These are phyloP conservation scores for Lycopodina hypogea DNA, from an alignment of 37 sponge, comb jelly and placozoan species.

Conservation along the genomic window DNA sequence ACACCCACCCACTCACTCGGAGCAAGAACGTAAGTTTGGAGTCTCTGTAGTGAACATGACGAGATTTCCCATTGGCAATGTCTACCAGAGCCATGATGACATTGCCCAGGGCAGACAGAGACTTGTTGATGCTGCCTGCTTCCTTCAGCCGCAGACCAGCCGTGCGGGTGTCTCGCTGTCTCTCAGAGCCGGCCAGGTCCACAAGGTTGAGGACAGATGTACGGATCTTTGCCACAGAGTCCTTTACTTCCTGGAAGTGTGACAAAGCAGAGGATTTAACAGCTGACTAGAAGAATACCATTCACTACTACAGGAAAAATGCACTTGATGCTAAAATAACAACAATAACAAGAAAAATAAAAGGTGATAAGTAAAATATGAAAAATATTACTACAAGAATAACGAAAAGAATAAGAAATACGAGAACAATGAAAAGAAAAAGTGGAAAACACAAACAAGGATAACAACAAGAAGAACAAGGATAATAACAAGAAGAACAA, in stretches of 20 bases:
- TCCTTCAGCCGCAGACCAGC: constrained; percentile 79
- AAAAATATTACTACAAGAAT: too few relatives aligned
- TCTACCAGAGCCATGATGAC: constrained; percentile 86
- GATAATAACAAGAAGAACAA: too few relatives aligned
- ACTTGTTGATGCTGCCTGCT: constrained; percentile 87
- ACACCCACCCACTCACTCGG: constrained; percentile 53
- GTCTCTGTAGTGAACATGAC: constrained; percentile 88
- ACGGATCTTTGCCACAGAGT: constrained; percentile 65
- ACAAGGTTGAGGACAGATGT: constrained; percentile 77
- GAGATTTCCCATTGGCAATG: constrained; percentile 70
- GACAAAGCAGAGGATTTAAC: background rate
- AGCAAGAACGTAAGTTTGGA: constrained; percentile 87
- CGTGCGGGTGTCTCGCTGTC: constrained; percentile 76
- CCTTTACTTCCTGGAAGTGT: constrained; percentile 49
- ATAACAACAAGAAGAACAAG: too few relatives aligned
- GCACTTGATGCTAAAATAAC: background rate
- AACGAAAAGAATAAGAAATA: too few relatives aligned
- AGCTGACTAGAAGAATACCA: background rate
- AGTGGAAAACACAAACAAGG: too few relatives aligned
- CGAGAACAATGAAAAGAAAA: too few relatives aligned
- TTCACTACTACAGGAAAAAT: constrained; percentile 1
- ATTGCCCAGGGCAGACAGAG: constrained; percentile 82
- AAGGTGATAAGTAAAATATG: too few relatives aligned
- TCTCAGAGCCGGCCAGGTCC: constrained; percentile 86
- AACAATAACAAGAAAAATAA: background rate